phyloP scores from a whole-genome alignment of 2,113 vertebrate genomes.

The Anhinga anhinga region DNA sequence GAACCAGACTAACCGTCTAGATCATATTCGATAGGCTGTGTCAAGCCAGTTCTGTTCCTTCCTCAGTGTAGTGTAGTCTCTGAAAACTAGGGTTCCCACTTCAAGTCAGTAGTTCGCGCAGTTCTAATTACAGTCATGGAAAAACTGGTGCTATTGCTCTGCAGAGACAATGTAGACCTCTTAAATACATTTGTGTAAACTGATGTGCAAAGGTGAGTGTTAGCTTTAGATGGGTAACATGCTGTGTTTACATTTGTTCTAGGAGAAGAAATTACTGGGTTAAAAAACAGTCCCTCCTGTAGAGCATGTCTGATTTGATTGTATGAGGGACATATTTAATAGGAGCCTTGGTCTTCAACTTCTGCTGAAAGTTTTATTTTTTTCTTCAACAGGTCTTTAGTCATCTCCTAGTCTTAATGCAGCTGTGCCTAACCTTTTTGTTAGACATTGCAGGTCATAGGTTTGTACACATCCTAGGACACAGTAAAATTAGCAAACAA shows the following conservation, averaged over 20 bases:
- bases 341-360: background rate
- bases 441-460: background rate
- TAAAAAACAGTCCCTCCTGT: background rate
- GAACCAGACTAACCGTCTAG: background rate
- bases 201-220: background rate
- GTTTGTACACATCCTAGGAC: background rate
- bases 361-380: background rate
- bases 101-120: background rate
- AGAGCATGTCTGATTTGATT: background rate
- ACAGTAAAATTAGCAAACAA: background rate
- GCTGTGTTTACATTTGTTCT: background rate
- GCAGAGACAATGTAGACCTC: background rate
- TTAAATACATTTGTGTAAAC: background rate
- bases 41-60: background rate
- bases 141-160: background rate
- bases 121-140: background rate
- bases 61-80: background rate
- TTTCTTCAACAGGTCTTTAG: background rate
- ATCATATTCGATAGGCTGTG: background rate
- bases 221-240: background rate
- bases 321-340: background rate
- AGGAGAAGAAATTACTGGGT: background rate
- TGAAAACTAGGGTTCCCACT: background rate
- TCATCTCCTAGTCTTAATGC: background rate
- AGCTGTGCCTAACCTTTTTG: background rate